Evolutionary conservation across 2,113 vertebrate genomes (phyloP).

Genomic region (Corydoras maculifer): DNA sequence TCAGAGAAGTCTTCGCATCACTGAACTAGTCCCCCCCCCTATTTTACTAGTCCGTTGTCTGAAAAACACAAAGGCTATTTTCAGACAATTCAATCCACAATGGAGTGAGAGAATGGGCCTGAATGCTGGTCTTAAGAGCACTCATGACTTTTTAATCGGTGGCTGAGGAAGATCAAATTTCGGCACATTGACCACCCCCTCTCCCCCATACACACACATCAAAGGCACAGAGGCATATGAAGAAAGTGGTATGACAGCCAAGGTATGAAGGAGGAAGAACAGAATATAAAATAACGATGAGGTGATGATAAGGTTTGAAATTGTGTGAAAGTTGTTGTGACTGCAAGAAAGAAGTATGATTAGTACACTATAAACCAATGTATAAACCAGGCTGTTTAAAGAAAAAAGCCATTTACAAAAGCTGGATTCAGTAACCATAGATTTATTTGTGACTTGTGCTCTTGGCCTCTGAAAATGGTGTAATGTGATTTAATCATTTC

Average conservation of each 20-base stretch:
- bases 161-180: conserved; percentile 61
- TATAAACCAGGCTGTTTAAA: too few relatives aligned
- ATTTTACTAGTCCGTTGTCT: conserved; percentile 52
- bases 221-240: conserved; percentile 58
- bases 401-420: too few relatives aligned
- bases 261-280: conserved; percentile 34
- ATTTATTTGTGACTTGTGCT: too few relatives aligned
- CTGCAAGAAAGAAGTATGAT: too few relatives aligned
- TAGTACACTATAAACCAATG: too few relatives aligned
- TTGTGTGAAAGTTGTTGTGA: too few relatives aligned
- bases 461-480: too few relatives aligned
- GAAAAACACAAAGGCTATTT: conserved; percentile 71
- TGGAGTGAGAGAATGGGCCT: conserved; percentile 47
- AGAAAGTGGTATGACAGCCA: conserved; percentile 37
- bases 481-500: too few relatives aligned
- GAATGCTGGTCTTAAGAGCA: conserved; percentile 57
- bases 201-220: conserved; percentile 44
- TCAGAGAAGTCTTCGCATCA: conserved; percentile 51
- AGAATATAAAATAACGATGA: conserved; percentile 18
- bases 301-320: conserved; percentile 6
- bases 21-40: conserved; percentile 37
- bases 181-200: conserved; percentile 40
- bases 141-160: conserved; percentile 73
- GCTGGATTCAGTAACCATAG: too few relatives aligned
- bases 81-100: conserved; percentile 60